Conservation (phyloP, 2,113 vertebrate genomes). For the Alouatta palliata region DNA sequence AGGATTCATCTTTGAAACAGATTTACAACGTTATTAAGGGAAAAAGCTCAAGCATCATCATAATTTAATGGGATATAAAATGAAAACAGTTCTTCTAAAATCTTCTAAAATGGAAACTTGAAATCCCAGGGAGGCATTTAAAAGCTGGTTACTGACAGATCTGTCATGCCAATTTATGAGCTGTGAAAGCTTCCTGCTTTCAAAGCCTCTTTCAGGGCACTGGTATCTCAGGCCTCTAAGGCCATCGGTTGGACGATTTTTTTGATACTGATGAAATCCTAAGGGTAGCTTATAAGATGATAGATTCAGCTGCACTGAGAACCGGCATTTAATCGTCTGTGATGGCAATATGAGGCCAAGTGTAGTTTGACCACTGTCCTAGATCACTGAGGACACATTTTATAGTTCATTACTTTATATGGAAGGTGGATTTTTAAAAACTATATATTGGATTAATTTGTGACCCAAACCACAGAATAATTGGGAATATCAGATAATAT, state of each 20-base stretch:
- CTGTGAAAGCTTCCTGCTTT: neutral
- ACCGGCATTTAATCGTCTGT: neutral
- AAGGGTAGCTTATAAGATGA: neutral
- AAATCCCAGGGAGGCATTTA: constrained; percentile 62
- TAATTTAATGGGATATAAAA: constrained; percentile 67
- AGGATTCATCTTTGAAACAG: constrained; percentile 58
- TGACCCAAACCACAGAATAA: neutral
- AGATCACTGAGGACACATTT: neutral
- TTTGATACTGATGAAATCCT: neutral
- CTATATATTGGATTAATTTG: neutral
- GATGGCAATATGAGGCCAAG: neutral
- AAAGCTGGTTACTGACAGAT: constrained; percentile 55
- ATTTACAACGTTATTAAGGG: constrained; percentile 68
- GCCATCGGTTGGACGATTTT: neutral
- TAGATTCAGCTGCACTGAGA: neutral
- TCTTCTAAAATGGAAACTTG: constrained; percentile 59
- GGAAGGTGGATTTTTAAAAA: neutral
- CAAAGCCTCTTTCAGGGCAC: constrained; percentile 27
- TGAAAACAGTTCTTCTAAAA: constrained; percentile 58
- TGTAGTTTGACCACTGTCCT: neutral
- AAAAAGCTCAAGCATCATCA: constrained; percentile 49
- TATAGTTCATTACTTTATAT: neutral
- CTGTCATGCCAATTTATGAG: constrained; percentile 50
- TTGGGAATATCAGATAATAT: neutral
- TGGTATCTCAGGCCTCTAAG: neutral